Conservation (phyloP, 2,888 invertebrate genomes). For the Brenthis daphne region DNA sequence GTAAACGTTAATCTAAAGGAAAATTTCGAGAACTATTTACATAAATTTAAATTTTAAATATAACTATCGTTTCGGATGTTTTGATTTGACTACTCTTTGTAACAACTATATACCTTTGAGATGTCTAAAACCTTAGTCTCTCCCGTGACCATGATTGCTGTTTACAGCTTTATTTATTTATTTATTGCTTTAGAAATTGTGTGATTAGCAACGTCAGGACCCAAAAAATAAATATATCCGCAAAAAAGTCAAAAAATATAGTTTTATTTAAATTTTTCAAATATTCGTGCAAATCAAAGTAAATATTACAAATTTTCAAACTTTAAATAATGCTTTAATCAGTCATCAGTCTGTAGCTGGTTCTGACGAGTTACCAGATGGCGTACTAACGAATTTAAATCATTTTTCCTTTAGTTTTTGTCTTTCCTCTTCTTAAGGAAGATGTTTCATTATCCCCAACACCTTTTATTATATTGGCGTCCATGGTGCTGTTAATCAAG, state of each 20-base stretch:
- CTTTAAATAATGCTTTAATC: constrained; percentile 14
- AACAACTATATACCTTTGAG: too few species aligned
- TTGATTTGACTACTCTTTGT: too few species aligned
- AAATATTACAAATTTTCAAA: constrained; percentile 13
- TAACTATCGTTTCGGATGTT: too few species aligned
- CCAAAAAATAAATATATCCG: too few species aligned
- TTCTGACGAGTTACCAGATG: constrained; percentile 72
- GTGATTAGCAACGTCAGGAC: too few species aligned
- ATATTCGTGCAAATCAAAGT: too few species aligned
- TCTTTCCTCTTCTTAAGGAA: constrained; percentile 47
- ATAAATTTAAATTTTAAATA: constrained; percentile 13
- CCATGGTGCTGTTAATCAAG: constrained; percentile 46
- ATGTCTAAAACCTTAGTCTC: too few species aligned
- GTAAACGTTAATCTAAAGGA: constrained; percentile 7
- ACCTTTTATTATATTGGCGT: constrained; percentile 51
- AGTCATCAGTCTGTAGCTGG: constrained; percentile 54
- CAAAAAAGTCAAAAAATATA: too few species aligned
- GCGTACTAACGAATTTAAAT: constrained; percentile 66
- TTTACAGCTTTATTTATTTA: too few species aligned
- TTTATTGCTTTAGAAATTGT: too few species aligned
- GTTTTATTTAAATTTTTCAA: too few species aligned
- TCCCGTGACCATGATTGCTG: too few species aligned
- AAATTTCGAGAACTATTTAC: constrained; percentile 23
- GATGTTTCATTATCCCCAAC: constrained; percentile 64
- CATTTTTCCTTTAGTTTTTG: constrained; percentile 58